phyloP scores from a whole-genome alignment of 37 sponge, comb jelly and placozoan species.

The Tethya wilhelma region DNA sequence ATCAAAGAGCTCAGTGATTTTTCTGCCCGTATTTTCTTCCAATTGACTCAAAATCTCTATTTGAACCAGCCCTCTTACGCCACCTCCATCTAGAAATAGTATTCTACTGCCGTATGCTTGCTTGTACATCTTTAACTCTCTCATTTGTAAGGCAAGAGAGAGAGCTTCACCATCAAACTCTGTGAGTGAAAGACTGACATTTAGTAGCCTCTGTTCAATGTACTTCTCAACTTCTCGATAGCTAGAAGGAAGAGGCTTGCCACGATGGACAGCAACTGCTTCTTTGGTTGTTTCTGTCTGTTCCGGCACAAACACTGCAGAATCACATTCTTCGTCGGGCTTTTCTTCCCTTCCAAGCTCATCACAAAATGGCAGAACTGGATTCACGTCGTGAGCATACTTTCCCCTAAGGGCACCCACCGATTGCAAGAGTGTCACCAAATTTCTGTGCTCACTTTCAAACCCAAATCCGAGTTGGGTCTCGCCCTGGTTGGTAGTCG shows the following conservation, averaged over 20 bases:
- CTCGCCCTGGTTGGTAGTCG: background rate
- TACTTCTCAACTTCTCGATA: too few species aligned
- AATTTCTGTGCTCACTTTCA: too few species aligned
- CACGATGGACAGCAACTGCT: too few species aligned
- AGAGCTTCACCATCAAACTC: too few species aligned
- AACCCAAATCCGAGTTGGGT: background rate
- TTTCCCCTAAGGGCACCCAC: slow-evolving; percentile 4
- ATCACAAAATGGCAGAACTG: too few species aligned
- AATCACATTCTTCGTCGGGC: background rate
- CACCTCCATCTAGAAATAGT: slow-evolving; percentile 68
- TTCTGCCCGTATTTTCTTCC: slow-evolving; percentile 53
- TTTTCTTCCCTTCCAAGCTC: too few species aligned
- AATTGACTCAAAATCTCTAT: slow-evolving; percentile 53
- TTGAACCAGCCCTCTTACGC: slow-evolving; percentile 61
- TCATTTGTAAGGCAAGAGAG: slow-evolving; percentile 18
- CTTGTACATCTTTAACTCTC: slow-evolving; percentile 20
- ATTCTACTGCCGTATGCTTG: slow-evolving; percentile 41
- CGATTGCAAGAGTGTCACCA: background rate
- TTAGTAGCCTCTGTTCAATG: too few species aligned
- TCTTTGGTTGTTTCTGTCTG: too few species aligned
- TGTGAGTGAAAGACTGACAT: too few species aligned
- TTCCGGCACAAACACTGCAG: too few species aligned
- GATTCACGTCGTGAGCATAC: background rate
- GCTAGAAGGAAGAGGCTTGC: too few species aligned
- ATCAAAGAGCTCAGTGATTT: slow-evolving; percentile 65